Evolutionary conservation across 2,113 vertebrate species (phyloP).

Genomic region (Ursus arctos): DNA sequence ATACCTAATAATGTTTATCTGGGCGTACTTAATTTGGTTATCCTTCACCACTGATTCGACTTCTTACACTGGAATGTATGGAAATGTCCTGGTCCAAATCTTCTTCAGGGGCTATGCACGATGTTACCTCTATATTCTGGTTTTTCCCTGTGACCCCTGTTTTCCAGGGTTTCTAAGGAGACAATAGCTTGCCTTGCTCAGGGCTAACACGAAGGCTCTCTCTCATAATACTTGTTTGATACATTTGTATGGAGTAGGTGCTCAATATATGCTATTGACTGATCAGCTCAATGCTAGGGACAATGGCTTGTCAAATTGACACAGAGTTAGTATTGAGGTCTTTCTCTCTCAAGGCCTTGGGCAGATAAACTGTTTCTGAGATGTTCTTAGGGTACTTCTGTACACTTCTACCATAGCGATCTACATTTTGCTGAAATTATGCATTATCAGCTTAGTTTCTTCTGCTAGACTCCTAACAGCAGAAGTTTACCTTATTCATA

Average conservation of each 20-base stretch:
- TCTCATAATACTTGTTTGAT: neutral
- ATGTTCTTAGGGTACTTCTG: conserved; percentile 8
- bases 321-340: neutral
- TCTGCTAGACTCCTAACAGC: neutral
- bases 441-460: conserved; percentile 7
- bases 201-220: neutral
- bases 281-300: neutral
- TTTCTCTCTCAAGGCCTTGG: neutral
- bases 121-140: neutral
- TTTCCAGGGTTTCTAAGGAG: conserved; percentile 34
- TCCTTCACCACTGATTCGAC: neutral
- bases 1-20: neutral
- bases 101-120: neutral
- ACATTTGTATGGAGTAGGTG: neutral
- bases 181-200: neutral
- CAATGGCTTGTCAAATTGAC: conserved; percentile 8
- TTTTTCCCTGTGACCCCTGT: neutral
- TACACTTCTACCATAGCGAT: neutral
- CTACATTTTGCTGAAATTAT: conserved; percentile 8
- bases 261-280: neutral
- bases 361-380: conserved; percentile 18
- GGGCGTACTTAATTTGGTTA: neutral
- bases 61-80: neutral
- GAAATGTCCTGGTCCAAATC: neutral
- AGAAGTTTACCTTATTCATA: neutral